Base-by-base conservation (phyloP, 2,797 vertebrate genomes). In the Diplodus sargus region DNA sequence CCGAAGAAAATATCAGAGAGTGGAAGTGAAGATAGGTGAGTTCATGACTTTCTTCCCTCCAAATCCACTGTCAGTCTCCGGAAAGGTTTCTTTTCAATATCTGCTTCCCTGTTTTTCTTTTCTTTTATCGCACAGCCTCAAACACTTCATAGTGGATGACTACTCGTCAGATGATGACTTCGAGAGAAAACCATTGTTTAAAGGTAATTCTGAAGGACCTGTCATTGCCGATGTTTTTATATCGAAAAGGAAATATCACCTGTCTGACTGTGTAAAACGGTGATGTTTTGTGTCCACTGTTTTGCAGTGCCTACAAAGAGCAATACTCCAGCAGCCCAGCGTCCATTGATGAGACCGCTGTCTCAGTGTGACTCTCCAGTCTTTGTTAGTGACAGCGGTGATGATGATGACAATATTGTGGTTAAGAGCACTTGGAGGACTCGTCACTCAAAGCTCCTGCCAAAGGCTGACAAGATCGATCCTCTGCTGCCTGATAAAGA, bases 161-260 rank as follows among this genome's bases (percentile, higher is more conserved):
- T 64, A 22, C 49, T 95, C 86, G 10, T 95, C 95, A 43, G 95
- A 93, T 42, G 95, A 96, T 30, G 95, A 96, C 88, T 96, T 96
- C 43, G 30, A 90, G 75, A 79, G 88, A 13, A 94, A 92, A 83
- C 42, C 89, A 1, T 65, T 86, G 34, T 71, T 78, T 16, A 94
- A 90, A 93, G 95, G 95, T 96, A 90, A 74, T 1, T 11, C 4
- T 23, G 10, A 48, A 22, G 28, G 2, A 16, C 6, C 10, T 8
- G 18, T 56, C 14, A 15, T 0, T 48, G 7, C 13, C 74, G 25
- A 0, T 1, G 3, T 53, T n/a, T 1, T 58, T 15, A 17, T 30
- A 14, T 34, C 43, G 17, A 43, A 16, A 47, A 49, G 42, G 51
- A 67, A 70, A 15, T 1, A 5, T 39, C 17, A 28, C 14, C 25